phyloP scores from a whole-genome alignment of 2,888 invertebrate genomes.

The Diachrysia chrysitis region DNA sequence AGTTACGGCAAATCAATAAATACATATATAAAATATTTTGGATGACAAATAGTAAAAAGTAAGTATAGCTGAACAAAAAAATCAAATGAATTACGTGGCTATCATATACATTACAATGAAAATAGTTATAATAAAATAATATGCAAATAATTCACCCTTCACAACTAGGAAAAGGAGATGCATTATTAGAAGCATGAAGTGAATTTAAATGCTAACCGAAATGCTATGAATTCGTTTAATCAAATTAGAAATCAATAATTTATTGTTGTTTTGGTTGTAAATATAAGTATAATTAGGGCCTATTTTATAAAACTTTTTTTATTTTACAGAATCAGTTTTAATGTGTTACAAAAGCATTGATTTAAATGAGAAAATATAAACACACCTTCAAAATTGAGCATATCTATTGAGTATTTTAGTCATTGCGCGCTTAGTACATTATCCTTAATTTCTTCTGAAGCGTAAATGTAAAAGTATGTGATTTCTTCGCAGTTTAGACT shows the following conservation, averaged over 20 bases:
- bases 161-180: too few species aligned
- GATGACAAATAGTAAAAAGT: background rate
- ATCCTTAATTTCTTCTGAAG: too few species aligned
- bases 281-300: background rate
- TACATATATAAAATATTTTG: background rate
- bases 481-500: too few species aligned
- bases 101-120: too few species aligned
- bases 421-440: too few species aligned
- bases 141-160: too few species aligned
- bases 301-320: too few species aligned
- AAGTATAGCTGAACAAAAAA: too few species aligned
- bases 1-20: background rate
- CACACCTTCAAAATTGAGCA: background rate
- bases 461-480: too few species aligned
- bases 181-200: too few species aligned
- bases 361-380: background rate
- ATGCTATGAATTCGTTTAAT: background rate
- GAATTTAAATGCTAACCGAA: conserved; percentile 2
- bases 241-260: background rate
- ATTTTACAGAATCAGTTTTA: too few species aligned
- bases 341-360: background rate
- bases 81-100: background rate
- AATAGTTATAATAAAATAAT: too few species aligned
- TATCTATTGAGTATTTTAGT: background rate
- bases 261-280: background rate